Base-by-base conservation (phyloP, 2,797 vertebrate genomes). In the Argya squamiceps region DNA sequence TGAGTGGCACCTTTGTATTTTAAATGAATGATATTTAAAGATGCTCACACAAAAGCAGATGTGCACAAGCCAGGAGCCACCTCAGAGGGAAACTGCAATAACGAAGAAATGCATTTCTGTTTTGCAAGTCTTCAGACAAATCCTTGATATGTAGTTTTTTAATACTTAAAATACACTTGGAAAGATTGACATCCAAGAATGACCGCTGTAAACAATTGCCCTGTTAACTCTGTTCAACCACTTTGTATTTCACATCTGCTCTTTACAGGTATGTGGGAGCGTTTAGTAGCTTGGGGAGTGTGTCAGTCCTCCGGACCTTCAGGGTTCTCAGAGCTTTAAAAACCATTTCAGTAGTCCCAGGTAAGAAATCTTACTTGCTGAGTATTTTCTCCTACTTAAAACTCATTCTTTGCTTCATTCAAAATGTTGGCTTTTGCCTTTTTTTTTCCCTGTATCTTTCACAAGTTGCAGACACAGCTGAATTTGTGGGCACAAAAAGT, bases 261-360 rank as follows among this genome's bases (percentile, higher is more conserved):
- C 95, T 64, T 98, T 94, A 37, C 98, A 99, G 99, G 95, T 98
- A 98, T 9, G 95, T 99, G 96, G 99, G 98, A 91, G 97, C 98
- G 81, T 98, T 98, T 92, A 98, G 97, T 94, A 90, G 11, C 32
- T 75, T 98, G 97, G 98, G 98, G 37, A 99, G 98, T 37, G 98
- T 99, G 94, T 99, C 99, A 82, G 99, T 98, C 79, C 98, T 99
- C 95, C 98, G 99, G 96, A 99, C 99, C 14, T 99, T 99, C 98
- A 98, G 99, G 96, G 99, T 99, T 92, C 98, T 99, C 91, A 98
- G 99, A 97, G 99, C 99, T 89, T 98, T 99, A 93, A 99, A 99
- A 98, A 99, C 99, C 26, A 99, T 99, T 97, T 99, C 99, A 9
- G 98, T 99, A 96, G 98, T 99, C 88, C 99, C 99, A 98, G 99